Evolutionary conservation across 2,888 invertebrate species (phyloP).

Genomic region (Rhingia campestris): DNA sequence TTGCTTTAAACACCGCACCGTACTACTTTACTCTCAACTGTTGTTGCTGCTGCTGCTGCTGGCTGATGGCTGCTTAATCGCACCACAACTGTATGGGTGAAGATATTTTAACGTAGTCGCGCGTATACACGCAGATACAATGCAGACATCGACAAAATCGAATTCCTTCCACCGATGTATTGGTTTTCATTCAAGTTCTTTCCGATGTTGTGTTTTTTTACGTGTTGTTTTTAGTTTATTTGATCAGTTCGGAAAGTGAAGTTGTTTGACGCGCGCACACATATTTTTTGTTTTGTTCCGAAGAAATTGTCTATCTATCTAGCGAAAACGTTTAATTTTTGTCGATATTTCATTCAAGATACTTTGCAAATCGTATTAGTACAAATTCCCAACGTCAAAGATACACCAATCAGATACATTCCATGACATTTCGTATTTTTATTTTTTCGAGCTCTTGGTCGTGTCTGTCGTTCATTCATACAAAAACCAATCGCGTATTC

Average conservation of each 20-base stretch:
- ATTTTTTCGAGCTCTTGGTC: not conserved
- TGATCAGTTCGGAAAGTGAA: conserved; percentile 83
- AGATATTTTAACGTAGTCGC: conserved; percentile 45
- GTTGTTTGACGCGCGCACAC: conserved; percentile 77
- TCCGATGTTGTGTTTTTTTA: conserved; percentile 73
- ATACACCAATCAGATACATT: conserved; percentile 59
- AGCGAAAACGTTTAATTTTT: conserved; percentile 20
- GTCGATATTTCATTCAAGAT: conserved; percentile 1
- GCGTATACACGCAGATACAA: conserved; percentile 52
- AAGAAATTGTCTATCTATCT: conserved; percentile 27
- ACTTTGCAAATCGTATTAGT: conserved; percentile 6
- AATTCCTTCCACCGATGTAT: conserved; percentile 73
- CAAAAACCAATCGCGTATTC: conserved; percentile 53
- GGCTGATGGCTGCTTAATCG: conserved; percentile 61
- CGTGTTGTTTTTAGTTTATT: conserved; percentile 78
- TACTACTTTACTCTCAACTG: conserved; percentile 60
- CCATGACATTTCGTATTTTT: conserved; percentile 24
- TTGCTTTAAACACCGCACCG: conserved; percentile 48
- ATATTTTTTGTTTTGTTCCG: not conserved
- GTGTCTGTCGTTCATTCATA: conserved; percentile 45
- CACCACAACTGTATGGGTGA: conserved; percentile 65
- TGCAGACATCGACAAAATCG: conserved; percentile 57
- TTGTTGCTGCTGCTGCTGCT: conserved; percentile 69
- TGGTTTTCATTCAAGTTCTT: conserved; percentile 80
- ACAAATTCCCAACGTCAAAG: conserved; percentile 16